Evolutionary conservation across 2,888 invertebrate genomes (phyloP).

Genomic region (Sinentomon sp.): DNA sequence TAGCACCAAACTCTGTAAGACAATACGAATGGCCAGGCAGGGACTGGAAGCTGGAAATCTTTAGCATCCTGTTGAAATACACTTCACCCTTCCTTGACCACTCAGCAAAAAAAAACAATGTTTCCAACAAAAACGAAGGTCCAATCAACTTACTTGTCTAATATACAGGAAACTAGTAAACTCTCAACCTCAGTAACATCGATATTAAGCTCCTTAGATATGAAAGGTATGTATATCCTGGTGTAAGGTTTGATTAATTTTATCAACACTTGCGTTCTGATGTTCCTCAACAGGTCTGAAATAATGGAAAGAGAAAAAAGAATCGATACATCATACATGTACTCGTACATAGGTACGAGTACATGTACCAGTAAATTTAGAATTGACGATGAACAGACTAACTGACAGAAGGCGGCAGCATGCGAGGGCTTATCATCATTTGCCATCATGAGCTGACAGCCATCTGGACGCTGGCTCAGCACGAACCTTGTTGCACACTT

Average conservation of each 20-base stretch:
- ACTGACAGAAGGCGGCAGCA: too few species aligned
- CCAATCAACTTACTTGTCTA: conserved; percentile 78
- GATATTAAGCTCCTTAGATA: conserved; percentile 78
- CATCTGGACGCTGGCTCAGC: too few species aligned
- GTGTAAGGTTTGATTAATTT: conserved; percentile 95
- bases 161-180: conserved; percentile 82
- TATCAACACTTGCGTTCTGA: conserved; percentile 85
- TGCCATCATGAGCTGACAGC: too few species aligned
- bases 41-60: neutral
- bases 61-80: too few species aligned
- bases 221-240: conserved; percentile 87
- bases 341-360: too few species aligned
- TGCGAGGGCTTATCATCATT: too few species aligned
- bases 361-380: too few species aligned
- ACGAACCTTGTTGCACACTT: too few species aligned
- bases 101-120: too few species aligned
- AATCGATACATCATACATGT: too few species aligned
- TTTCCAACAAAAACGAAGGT: neutral
- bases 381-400: too few species aligned
- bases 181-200: conserved; percentile 86
- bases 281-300: conserved; percentile 67
- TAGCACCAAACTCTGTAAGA: conserved; percentile 1
- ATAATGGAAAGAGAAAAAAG: conserved; percentile 12
- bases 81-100: too few species aligned
- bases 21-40: neutral